Evolutionary conservation across 64 coral and sea anemone species (phyloP).

Genomic region (Astreopora myriophthalma): DNA sequence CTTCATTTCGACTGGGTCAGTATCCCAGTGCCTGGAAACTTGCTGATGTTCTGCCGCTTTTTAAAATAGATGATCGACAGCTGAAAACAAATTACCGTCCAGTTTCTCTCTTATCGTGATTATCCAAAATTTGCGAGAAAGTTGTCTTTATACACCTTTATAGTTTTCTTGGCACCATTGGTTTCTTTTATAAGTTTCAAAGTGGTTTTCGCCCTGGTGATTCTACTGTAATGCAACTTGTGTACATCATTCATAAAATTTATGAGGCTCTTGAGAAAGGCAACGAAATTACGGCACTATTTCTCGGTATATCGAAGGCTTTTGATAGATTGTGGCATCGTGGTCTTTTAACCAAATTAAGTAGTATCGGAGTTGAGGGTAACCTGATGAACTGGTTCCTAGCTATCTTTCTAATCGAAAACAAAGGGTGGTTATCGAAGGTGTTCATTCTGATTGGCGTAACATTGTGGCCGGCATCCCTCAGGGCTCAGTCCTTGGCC

Average conservation of each 20-base stretch:
- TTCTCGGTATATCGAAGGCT: slow-evolving; percentile 12
- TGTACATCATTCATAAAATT: slow-evolving; percentile 47
- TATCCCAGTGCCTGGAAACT: slow-evolving; percentile 46
- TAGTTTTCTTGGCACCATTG: background rate
- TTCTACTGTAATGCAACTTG: slow-evolving; percentile 27
- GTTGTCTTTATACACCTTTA: slow-evolving; percentile 22
- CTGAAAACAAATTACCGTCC: slow-evolving; percentile 39
- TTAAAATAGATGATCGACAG: slow-evolving; percentile 42
- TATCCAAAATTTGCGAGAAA: slow-evolving; percentile 55
- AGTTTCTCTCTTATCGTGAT: slow-evolving; percentile 21
- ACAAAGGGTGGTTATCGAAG: slow-evolving; percentile 33
- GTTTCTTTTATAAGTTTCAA: slow-evolving; percentile 44
- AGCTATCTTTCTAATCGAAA: background rate
- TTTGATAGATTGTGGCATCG: slow-evolving; percentile 20
- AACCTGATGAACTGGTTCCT: background rate
- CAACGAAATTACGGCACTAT: slow-evolving; percentile 17
- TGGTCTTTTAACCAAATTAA: background rate
- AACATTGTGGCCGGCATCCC: slow-evolving; percentile 2
- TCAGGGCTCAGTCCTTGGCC: background rate
- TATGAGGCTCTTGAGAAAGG: slow-evolving; percentile 47
- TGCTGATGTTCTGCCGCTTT: slow-evolving; percentile 29
- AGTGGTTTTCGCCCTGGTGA: slow-evolving; percentile 19
- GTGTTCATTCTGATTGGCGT: background rate
- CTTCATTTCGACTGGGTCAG: background rate
- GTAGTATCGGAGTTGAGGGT: background rate